phyloP scores from a whole-genome alignment of 2,797 vertebrate genomes.

The Alauda arvensis region DNA sequence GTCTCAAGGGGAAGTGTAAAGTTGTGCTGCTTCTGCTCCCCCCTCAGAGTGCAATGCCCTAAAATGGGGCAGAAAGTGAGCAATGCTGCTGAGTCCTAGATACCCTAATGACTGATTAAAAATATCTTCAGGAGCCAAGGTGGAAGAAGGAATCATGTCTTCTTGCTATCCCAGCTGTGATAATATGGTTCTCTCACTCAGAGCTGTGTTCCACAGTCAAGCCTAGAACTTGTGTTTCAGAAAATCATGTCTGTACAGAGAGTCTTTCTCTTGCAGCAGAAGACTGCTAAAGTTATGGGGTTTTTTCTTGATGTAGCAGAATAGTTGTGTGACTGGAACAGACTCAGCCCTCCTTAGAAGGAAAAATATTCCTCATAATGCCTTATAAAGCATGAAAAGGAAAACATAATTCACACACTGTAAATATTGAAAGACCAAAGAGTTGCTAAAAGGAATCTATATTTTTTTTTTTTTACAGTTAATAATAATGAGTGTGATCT shows the following conservation, averaged over 20 bases:
- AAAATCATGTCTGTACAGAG: background rate
- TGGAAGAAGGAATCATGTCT: background rate
- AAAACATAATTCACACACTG: background rate
- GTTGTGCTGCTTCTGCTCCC: background rate
- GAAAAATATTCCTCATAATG: background rate
- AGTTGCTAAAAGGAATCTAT: background rate
- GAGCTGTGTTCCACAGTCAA: rapidly evolving
- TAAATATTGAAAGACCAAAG: background rate
- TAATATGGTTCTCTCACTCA: background rate
- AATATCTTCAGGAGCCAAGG: background rate
- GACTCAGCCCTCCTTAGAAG: background rate
- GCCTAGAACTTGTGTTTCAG: background rate
- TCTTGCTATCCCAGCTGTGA: background rate
- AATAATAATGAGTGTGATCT: background rate
- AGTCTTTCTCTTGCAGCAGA: background rate
- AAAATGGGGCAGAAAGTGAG: background rate
- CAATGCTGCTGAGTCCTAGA: background rate
- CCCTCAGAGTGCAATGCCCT: rapidly evolving
- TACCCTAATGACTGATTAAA: background rate
- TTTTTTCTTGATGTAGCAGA: background rate
- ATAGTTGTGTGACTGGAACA: background rate
- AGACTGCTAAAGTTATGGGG: background rate
- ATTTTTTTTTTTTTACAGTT: background rate
- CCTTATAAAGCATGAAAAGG: background rate
- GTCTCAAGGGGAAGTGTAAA: background rate